Percentiles rank a stretch among this genome's conserved stretches.
Conservation (phyloP, 2,113 vertebrate species). For the Cyanoramphus novaezelandiae region DNA sequence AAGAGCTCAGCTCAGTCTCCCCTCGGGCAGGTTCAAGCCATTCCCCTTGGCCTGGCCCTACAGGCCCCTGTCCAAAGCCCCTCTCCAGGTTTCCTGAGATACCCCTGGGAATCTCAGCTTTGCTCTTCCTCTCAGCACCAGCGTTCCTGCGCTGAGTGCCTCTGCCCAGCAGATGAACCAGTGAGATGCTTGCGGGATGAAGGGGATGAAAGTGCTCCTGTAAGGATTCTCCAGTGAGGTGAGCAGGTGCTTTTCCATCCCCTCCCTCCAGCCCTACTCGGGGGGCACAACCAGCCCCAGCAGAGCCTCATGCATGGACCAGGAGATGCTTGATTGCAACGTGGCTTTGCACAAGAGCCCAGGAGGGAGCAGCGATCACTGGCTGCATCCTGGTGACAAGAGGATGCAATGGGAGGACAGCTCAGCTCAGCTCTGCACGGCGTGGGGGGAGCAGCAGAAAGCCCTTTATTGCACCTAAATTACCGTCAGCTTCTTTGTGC, state of each 20-base stretch:
- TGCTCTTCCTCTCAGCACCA: neutral
- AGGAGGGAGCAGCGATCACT: neutral
- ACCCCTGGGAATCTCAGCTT: neutral
- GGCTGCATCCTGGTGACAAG: accelerated
- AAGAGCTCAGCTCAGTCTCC: too few species aligned
- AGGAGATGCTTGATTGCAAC: neutral
- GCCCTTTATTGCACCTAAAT: neutral
- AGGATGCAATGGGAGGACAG: neutral
- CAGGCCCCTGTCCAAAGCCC: neutral
- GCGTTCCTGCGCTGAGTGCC: accelerated
- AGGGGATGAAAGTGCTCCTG: neutral
- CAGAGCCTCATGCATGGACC: neutral
- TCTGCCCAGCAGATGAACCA: accelerated
- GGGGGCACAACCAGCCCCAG: accelerated
- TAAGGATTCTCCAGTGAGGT: accelerated
- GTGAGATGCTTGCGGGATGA: accelerated
- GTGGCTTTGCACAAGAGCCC: neutral
- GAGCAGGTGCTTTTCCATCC: neutral
- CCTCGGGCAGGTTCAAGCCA: neutral
- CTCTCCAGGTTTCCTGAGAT: neutral
- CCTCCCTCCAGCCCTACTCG: neutral
- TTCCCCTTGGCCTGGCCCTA: neutral
- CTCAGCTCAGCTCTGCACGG: neutral
- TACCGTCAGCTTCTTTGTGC: neutral
- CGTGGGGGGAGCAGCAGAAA: neutral